Base-by-base conservation (phyloP, 2,888 invertebrate species). In the Rutpela maculata region DNA sequence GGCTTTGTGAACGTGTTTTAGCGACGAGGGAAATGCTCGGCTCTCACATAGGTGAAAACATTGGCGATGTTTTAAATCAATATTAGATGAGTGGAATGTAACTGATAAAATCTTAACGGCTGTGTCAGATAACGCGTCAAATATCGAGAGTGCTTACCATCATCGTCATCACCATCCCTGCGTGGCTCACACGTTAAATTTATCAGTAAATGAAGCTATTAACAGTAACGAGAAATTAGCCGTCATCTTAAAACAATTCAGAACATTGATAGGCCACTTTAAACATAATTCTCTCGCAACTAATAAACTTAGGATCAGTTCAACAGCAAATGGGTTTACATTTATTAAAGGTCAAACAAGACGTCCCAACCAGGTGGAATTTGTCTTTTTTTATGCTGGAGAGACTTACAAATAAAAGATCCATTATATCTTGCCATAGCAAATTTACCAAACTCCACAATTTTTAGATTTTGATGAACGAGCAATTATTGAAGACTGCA, bases 71-170 rank as follows among this genome's bases (percentile, higher is more conserved):
- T 65, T 78, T 74, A 76, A 18, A 85, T 82, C 84, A 63, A 80
- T 59, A 84, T n/a, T n/a, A n/a, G n/a, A n/a, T n/a, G n/a, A n/a
- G n/a, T n/a, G n/a, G n/a, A n/a, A n/a, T n/a, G n/a, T 86, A 63
- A 19, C 6, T 17, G 57, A 84, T 38, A 87, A 86, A 84, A 78
- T 85, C 18, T 75, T 82, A 6, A 81, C 84, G 1, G 76, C 85
- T 26, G 83, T 86, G 31, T 81, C 82, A 12, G 84, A 86, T 75
- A 86, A 85, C 72, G 84, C 81, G 18, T 79, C 83, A 0, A 85
- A 86, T 65, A 80, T 86, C 3, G 85, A 85, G 83, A 80, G 79
- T 31, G 84, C 85, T 18, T 63, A 80, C 69, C 68, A 85, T n/a
- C 62, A 75, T 38, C 84, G 82, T 77, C 67, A 82, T 81, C n/a